phyloP scores from a whole-genome alignment of 2,113 vertebrate species.

The Progne subis region DNA sequence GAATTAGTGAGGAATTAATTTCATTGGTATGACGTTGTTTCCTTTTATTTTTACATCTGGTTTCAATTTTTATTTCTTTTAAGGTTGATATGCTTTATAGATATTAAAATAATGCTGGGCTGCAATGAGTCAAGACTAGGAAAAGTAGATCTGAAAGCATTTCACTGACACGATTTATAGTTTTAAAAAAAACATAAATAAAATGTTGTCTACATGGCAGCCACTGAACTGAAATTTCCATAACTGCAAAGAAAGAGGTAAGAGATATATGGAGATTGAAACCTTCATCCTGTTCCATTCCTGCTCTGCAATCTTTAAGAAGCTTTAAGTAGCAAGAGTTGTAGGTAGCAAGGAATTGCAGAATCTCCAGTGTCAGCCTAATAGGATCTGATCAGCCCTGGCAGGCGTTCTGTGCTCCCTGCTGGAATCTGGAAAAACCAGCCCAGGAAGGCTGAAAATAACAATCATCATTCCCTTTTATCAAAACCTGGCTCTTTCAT shows the following conservation, averaged over 20 bases:
- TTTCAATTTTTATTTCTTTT: background rate
- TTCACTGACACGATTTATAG: background rate
- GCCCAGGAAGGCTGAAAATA: background rate
- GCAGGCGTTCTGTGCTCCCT: background rate
- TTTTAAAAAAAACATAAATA: background rate
- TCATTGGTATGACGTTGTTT: background rate
- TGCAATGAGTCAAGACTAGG: background rate
- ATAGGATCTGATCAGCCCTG: background rate
- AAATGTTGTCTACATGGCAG: background rate
- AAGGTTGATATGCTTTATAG: background rate
- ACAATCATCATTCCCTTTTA: background rate
- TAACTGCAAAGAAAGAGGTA: background rate
- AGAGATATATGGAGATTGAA: background rate
- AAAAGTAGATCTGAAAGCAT: background rate
- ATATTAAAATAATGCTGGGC: background rate
- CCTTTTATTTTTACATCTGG: background rate
- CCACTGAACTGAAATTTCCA: background rate
- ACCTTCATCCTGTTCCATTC: background rate
- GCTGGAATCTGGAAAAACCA: constrained; percentile 15
- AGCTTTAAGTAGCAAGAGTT: background rate
- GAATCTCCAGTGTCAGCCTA: background rate
- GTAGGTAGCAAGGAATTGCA: background rate
- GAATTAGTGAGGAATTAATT: background rate
- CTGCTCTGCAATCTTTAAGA: background rate
- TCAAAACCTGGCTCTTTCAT: background rate